These are phyloP conservation scores for Aporophyla lueneburgensis DNA, from an alignment of 2,888 invertebrate genomes.

Conservation along the genomic window DNA sequence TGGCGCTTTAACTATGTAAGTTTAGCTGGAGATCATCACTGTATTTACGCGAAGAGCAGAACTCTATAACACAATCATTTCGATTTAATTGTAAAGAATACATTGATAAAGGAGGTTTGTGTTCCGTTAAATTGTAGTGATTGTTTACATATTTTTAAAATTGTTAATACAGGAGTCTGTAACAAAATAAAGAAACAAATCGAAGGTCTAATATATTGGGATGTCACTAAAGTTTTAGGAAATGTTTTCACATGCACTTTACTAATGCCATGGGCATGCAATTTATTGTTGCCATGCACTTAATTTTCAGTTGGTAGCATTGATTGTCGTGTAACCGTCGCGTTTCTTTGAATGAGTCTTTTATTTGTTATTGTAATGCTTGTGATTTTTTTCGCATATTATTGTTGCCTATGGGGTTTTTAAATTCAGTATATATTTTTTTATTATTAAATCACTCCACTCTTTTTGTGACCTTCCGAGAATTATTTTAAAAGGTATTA, in stretches of 20 bases:
- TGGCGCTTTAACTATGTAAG: too few relatives aligned
- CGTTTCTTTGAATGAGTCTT: constrained; percentile 55
- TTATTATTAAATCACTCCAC: constrained; percentile 7
- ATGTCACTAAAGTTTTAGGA: background rate
- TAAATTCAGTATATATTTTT: constrained; percentile 46
- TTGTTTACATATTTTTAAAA: too few relatives aligned
- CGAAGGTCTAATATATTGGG: background rate
- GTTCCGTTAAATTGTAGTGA: too few relatives aligned
- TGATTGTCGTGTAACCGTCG: constrained; percentile 60
- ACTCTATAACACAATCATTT: too few relatives aligned
- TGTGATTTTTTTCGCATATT: constrained; percentile 6
- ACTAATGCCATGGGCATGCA: background rate
- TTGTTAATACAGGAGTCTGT: too few relatives aligned
- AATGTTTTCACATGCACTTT: constrained; percentile 27
- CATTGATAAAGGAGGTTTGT: too few relatives aligned
- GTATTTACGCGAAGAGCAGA: too few relatives aligned
- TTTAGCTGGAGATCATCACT: too few relatives aligned
- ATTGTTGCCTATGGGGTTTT: constrained; percentile 13
- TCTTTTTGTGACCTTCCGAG: constrained; percentile 15
- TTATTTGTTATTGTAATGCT: constrained; percentile 55
- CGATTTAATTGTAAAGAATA: too few relatives aligned
- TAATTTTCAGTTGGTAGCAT: constrained; percentile 32
- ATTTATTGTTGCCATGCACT: too few relatives aligned
- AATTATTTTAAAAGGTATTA: constrained; percentile 58
- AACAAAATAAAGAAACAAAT: background rate